Conservation (phyloP, 2,797 vertebrate genomes). For the Ceyx erithaca region DNA sequence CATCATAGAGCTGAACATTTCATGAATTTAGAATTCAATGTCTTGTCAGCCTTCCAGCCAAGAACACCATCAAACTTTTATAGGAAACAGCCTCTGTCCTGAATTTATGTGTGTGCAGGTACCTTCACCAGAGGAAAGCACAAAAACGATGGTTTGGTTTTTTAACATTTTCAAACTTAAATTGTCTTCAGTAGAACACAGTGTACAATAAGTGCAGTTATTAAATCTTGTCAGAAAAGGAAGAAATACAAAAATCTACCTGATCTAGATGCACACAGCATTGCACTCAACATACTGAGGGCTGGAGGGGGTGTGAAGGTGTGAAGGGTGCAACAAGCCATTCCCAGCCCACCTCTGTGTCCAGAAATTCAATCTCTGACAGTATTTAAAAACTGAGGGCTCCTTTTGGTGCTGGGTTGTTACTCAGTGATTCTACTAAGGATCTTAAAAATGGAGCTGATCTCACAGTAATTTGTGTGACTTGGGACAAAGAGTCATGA, state of each 20-base stretch:
- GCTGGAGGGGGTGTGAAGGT: not conserved
- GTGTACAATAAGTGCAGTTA: not conserved
- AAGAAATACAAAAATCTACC: not conserved
- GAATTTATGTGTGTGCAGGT: not conserved
- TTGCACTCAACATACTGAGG: not conserved
- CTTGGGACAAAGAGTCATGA: not conserved
- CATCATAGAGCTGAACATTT: slow-evolving; percentile 55
- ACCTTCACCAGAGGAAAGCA: not conserved
- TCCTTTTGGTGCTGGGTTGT: not conserved
- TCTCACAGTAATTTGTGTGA: not conserved
- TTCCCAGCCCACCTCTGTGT: rapidly evolving
- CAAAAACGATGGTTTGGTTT: not conserved
- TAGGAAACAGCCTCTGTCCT: slow-evolving; percentile 1
- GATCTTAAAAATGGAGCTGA: not conserved
- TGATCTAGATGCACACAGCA: not conserved
- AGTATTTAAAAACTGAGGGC: not conserved
- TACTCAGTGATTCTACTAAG: not conserved
- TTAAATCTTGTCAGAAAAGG: not conserved
- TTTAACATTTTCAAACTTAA: not conserved
- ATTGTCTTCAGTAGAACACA: not conserved
- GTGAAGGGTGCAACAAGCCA: rapidly evolving
- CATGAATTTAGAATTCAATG: slow-evolving; percentile 59
- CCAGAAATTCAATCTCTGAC: not conserved
- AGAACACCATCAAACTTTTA: slow-evolving; percentile 57
- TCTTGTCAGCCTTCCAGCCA: slow-evolving; percentile 45